Evolutionary conservation across 2,888 invertebrate genomes (phyloP).

Genomic region (Heliconius erato): DNA sequence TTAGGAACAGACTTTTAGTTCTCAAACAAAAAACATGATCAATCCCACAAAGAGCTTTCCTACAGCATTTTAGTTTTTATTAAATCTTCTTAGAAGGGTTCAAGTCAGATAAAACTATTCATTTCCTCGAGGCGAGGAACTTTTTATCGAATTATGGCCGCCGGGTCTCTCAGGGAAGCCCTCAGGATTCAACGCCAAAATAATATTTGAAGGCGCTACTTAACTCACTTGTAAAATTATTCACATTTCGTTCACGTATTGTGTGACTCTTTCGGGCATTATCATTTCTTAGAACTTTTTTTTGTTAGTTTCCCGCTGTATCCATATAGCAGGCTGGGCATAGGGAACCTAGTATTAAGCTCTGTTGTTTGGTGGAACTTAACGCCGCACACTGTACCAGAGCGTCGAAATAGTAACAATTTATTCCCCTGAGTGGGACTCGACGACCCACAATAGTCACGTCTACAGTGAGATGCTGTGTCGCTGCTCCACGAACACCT

Average conservation of each 20-base stretch:
- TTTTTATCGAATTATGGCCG: slow-evolving; percentile 12
- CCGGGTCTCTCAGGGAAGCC: neutral
- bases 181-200: neutral
- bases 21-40: neutral
- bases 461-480: neutral
- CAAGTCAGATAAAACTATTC: slow-evolving; percentile 5
- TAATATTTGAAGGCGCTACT: slow-evolving; percentile 7
- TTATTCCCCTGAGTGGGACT: no score
- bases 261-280: neutral
- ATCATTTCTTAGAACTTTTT: no score
- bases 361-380: no score
- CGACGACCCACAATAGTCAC: neutral
- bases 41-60: neutral
- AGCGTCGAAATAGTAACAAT: no score
- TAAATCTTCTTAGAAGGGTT: slow-evolving; percentile 9
- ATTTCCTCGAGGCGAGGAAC: slow-evolving; percentile 12
- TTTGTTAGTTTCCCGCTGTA: no score
- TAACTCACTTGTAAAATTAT: slow-evolving; percentile 2
- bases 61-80: neutral
- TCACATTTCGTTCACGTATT: slow-evolving; percentile 1
- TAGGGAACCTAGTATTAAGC: no score
- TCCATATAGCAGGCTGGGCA: no score
- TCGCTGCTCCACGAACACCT: neutral
- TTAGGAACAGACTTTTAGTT: neutral
- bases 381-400: no score